Base-by-base conservation (phyloP, 2,888 invertebrate genomes). In the Pollenia angustigena region DNA sequence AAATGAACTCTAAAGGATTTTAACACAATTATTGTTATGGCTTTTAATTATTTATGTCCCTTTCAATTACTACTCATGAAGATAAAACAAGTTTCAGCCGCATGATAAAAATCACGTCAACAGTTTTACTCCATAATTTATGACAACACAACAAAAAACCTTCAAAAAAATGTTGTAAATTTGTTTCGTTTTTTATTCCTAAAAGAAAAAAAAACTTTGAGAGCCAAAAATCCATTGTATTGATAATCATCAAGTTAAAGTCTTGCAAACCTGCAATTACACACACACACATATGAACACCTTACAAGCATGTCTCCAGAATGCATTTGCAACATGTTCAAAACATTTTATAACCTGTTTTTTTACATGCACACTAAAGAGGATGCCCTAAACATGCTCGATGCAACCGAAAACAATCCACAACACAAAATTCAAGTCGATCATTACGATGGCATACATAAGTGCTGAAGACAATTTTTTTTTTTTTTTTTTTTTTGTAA, bases 301-400 rank as follows among this genome's bases (percentile, higher is more conserved):
- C 60, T 11, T 48, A 9, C 69, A 71, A 60, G 50, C 44, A 54
- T 62, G 52, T 74, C 66, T 56, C n/a, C 68, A 68, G 75, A 81
- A 68, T 75, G 74, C 42, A 68, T 40, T 81, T 64, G 40, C 64
- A 72, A 66, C 71, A 64, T 48, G 32, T 46, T 9, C 52, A 16
- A 44, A 44, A 23, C 14, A 76, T 42, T 46, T 46, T 60, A 32
- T 42, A 82, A 82, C 82, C 75, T 60, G 82, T 82, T 75, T 76
- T 1, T 50, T 50, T 10, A 50, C 7, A 69, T 42, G 42, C 23
- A 60, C n/a, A 68, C 32, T n/a, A 40, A 46, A 74, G 58, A 75
- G 75, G 75, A 75, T 75, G 75, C 46, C 68, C 75, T 75, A 82
- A 75, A 81, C 81, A 52, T 40, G 66, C 56, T 48, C 52, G 52